phyloP scores from a whole-genome alignment of 2,113 vertebrate genomes.

The Regulus satrapa region DNA sequence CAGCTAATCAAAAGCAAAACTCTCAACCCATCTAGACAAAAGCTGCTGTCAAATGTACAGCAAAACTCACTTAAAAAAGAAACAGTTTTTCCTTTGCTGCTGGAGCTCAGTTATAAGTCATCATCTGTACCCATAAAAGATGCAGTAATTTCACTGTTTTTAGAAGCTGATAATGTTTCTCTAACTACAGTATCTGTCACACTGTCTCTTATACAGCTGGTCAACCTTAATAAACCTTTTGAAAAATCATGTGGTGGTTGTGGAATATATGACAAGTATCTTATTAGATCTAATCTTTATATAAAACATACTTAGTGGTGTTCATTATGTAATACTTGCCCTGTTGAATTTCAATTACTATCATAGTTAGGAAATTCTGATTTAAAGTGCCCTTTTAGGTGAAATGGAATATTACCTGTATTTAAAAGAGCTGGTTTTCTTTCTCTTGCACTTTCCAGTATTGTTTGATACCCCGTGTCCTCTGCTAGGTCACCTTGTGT shows the following conservation, averaged over 20 bases:
- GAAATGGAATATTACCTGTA: not conserved
- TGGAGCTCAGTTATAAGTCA: not conserved
- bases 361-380: not conserved
- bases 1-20: slow-evolving; percentile 1
- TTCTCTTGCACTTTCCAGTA: not conserved
- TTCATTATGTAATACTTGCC: not conserved
- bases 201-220: not conserved
- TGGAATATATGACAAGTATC: slow-evolving; percentile 35
- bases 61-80: not conserved
- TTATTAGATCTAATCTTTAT: slow-evolving; percentile 20
- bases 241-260: slow-evolving; percentile 24
- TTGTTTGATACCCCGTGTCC: not conserved
- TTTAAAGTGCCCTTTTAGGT: not conserved
- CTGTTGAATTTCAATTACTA: not conserved
- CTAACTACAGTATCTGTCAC: not conserved
- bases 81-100: not conserved
- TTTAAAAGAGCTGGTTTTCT: not conserved
- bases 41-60: not conserved
- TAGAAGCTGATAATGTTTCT: slow-evolving; percentile 31
- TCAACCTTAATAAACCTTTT: slow-evolving; percentile 37
- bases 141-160: slow-evolving; percentile 7
- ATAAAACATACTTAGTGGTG: not conserved
- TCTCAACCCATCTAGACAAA: not conserved
- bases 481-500: not conserved
- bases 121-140: not conserved